Conservation (phyloP, 1,140 invertebrate species). For the Potamilus streckersoni region DNA sequence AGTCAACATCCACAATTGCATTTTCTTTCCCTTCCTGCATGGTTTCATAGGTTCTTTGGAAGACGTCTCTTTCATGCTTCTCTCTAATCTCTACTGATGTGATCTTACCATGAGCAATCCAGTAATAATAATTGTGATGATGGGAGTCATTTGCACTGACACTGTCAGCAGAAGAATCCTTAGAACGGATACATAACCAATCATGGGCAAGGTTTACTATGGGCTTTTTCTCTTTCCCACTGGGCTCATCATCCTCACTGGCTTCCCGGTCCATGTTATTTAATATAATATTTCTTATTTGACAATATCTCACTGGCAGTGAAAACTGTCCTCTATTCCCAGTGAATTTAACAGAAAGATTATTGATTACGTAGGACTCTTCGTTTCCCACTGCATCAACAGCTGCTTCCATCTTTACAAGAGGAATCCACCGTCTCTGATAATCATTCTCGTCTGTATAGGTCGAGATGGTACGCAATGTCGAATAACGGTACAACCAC, state of each 20-base stretch:
- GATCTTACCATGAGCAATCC: conserved; percentile 18
- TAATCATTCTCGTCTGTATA: conserved; percentile 14
- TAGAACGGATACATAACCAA: conserved; percentile 10
- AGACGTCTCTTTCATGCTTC: background rate
- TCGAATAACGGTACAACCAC: conserved; percentile 1
- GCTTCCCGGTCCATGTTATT: conserved; percentile 1
- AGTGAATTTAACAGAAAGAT: conserved; percentile 5
- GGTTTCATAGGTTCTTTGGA: too few relatives aligned
- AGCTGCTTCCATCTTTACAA: conserved; percentile 31
- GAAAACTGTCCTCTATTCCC: conserved; percentile 14
- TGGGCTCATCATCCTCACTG: background rate
- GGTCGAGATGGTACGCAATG: background rate
- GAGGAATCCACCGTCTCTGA: conserved; percentile 17
- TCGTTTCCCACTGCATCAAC: conserved; percentile 1
- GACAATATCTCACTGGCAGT: conserved; percentile 18
- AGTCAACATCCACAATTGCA: conserved; percentile 3
- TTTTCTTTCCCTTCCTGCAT: too few relatives aligned
- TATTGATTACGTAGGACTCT: conserved; percentile 8
- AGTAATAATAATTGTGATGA: background rate
- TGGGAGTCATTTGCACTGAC: too few relatives aligned
- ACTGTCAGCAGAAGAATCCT: too few relatives aligned
- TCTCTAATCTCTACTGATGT: conserved; percentile 9
- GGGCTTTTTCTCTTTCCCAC: background rate
- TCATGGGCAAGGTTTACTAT: background rate
- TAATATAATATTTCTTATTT: conserved; percentile 17